Percentiles rank a stretch among this genome's conserved stretches.
phyloP scores from a whole-genome alignment of 2,888 invertebrate genomes.

The Dexiosoma caninum region DNA sequence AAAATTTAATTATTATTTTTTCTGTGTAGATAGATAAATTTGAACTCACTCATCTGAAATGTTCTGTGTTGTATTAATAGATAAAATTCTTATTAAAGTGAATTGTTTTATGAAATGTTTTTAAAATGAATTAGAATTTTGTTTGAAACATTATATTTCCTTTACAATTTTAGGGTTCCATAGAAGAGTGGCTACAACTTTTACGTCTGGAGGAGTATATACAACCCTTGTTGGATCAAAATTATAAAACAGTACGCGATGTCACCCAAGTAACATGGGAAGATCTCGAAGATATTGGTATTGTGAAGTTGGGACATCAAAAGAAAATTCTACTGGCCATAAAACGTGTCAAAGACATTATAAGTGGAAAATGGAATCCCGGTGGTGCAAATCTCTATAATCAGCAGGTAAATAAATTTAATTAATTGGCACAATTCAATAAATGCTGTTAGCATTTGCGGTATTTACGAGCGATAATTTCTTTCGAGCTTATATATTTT shows the following conservation, averaged over 20 bases:
- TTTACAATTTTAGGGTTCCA: conserved; percentile 83
- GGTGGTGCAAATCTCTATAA: conserved; percentile 75
- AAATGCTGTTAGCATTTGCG: no score
- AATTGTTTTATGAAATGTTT: no score
- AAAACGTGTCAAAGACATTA: conserved; percentile 95
- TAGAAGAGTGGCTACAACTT: conserved; percentile 96
- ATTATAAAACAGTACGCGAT: conserved; percentile 95
- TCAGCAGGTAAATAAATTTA: conserved; percentile 71
- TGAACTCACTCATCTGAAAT: no score
- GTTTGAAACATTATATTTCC: not conserved
- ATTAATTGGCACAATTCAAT: no score
- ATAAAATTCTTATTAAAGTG: no score
- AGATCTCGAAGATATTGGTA: conserved; percentile 98
- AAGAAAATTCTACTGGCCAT: conserved; percentile 98
- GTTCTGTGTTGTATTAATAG: no score
- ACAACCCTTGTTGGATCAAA: conserved; percentile 92
- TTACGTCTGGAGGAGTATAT: conserved; percentile 95
- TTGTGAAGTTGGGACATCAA: conserved; percentile 96
- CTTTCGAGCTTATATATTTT: no score
- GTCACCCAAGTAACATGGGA: conserved; percentile 98
- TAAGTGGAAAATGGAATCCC: conserved; percentile 86
- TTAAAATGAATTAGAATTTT: no score
- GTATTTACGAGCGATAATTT: no score
- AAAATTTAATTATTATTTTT: no score
- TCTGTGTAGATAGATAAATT: no score